phyloP scores from a whole-genome alignment of 1,140 invertebrate species.

The Carcinoscorpius rotundicauda region DNA sequence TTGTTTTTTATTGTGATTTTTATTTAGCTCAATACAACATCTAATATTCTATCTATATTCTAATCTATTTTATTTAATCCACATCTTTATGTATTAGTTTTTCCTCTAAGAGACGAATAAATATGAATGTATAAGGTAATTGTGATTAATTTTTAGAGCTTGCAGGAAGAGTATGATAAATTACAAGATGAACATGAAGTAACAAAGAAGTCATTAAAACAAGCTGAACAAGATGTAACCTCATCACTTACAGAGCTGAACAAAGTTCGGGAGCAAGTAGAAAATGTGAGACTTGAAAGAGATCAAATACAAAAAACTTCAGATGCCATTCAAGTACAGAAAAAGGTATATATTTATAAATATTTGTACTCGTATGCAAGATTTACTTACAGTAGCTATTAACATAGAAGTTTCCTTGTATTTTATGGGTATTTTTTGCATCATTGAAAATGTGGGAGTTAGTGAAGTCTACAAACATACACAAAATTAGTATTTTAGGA shows the following conservation, averaged over 20 bases:
- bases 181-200: slow-evolving; percentile 39
- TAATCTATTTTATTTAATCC: background rate
- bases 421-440: no score
- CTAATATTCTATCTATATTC: no score
- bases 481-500: no score
- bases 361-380: no score
- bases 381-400: no score
- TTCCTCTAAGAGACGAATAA: slow-evolving; percentile 1
- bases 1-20: no score
- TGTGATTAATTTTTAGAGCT: slow-evolving; percentile 29
- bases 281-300: slow-evolving; percentile 25
- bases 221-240: slow-evolving; percentile 31
- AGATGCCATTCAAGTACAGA: slow-evolving; percentile 8
- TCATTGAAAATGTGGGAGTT: no score
- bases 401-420: no score
- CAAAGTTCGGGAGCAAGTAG: slow-evolving; percentile 21
- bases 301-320: slow-evolving; percentile 17
- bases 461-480: no score
- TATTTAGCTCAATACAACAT: no score
- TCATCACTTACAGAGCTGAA: slow-evolving; percentile 10
- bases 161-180: slow-evolving; percentile 41
- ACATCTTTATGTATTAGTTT: background rate
- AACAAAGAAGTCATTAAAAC: slow-evolving; percentile 33
- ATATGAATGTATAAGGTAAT: background rate
- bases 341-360: slow-evolving; percentile 6